Conservation (phyloP, 2,888 invertebrate genomes). For the Malthinus seriepunctatus region DNA sequence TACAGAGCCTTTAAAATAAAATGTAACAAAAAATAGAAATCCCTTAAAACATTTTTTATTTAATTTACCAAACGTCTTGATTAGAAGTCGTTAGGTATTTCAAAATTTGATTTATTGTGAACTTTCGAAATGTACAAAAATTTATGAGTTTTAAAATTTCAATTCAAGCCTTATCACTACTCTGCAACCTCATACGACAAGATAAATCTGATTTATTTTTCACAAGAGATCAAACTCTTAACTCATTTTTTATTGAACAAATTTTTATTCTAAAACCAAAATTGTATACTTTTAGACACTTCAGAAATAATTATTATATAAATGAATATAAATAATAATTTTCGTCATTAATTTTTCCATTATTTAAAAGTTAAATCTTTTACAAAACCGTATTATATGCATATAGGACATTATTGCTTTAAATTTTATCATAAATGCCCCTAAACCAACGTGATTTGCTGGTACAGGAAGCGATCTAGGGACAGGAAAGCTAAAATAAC, state of each 20-base stretch:
- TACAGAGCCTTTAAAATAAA: too few species aligned
- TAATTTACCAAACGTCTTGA: too few species aligned
- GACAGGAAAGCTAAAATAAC: constrained; percentile 34
- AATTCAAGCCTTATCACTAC: constrained; percentile 20
- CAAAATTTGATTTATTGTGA: too few species aligned
- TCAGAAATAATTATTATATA: not conserved
- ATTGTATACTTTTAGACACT: not conserved
- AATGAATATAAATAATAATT: not conserved
- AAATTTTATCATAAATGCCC: constrained; percentile 26
- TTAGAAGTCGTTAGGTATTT: too few species aligned
- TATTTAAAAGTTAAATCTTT: not conserved
- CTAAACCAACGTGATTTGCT: constrained; percentile 23
- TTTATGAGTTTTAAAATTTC: not conserved
- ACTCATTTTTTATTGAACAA: constrained; percentile 21
- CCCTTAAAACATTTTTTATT: too few species aligned
- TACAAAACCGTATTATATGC: constrained; percentile 19
- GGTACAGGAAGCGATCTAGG: constrained; percentile 32
- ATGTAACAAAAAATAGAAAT: too few species aligned
- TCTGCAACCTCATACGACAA: constrained; percentile 17
- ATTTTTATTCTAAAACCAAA: not conserved
- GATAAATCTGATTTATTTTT: constrained; percentile 32
- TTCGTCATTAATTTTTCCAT: not conserved
- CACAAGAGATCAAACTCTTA: constrained; percentile 19
- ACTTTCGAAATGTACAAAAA: not conserved
- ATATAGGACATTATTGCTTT: constrained; percentile 20